These are phyloP conservation scores for Myotis brandtii DNA, from an alignment of 2,113 vertebrate species.

Conservation along the genomic window DNA sequence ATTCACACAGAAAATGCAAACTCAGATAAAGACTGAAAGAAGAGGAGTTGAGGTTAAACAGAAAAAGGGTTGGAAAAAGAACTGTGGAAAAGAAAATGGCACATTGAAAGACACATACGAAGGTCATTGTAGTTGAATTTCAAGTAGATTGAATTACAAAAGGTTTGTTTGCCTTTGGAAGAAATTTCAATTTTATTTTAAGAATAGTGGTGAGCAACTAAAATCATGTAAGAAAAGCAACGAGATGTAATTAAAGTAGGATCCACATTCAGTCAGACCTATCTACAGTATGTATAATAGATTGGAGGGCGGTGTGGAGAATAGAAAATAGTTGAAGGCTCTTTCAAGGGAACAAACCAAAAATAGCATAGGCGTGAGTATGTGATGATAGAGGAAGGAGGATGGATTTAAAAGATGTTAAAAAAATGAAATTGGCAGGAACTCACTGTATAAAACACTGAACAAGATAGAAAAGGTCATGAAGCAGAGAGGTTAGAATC, in stretches of 20 bases:
- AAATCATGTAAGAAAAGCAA: constrained; percentile 3
- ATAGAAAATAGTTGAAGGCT: background rate
- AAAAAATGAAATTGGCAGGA: background rate
- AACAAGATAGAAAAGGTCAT: background rate
- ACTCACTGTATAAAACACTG: background rate
- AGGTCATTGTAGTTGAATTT: background rate
- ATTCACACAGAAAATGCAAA: background rate
- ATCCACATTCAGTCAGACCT: background rate
- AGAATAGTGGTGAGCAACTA: background rate
- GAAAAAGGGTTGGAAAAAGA: background rate
- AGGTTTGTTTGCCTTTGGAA: background rate
- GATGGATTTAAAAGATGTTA: background rate
- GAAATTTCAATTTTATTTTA: constrained; percentile 49
- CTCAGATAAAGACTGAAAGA: background rate
- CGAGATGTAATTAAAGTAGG: background rate
- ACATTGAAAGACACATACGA: background rate
- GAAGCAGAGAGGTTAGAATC: background rate
- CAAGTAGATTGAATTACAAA: constrained; percentile 5
- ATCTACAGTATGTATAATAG: background rate
- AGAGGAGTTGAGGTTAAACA: background rate
- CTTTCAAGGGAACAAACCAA: background rate
- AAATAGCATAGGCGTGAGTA: background rate
- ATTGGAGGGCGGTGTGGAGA: background rate
- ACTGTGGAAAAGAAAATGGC: background rate
- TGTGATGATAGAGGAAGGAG: background rate